phyloP scores from a whole-genome alignment of 2,113 vertebrate species.

The Mugil cephalus region DNA sequence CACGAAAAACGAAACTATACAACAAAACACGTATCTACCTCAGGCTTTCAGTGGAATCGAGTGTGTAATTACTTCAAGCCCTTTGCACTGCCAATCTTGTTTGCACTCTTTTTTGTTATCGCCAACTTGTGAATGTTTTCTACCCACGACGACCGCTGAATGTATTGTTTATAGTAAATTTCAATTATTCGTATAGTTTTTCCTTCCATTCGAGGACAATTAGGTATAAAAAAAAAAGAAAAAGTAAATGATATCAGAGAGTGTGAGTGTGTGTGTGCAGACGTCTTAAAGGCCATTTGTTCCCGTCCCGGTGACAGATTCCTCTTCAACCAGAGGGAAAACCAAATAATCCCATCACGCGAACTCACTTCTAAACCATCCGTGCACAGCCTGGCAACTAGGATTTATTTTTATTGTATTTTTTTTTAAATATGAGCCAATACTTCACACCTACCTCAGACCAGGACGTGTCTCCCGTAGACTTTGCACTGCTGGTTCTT shows the following conservation, averaged over 20 bases:
- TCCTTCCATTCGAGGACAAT: not conserved
- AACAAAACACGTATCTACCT: constrained; percentile 60
- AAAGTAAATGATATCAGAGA: too few species aligned
- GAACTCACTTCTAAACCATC: not conserved
- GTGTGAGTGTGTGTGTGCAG: not conserved
- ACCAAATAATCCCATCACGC: not conserved
- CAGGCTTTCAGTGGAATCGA: constrained; percentile 28
- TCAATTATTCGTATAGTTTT: not conserved
- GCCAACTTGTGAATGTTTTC: constrained; percentile 37
- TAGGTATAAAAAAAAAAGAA: not conserved
- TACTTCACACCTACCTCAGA: constrained; percentile 39
- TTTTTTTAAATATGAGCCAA: not conserved
- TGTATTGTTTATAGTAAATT: constrained; percentile 38
- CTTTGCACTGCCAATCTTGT: constrained; percentile 68
- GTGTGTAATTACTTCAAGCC: constrained; percentile 20
- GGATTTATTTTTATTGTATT: not conserved
- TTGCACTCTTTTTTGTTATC: constrained; percentile 66
- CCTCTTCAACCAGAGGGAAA: not conserved
- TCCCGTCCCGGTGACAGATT: too few species aligned
- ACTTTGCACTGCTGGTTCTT: constrained; percentile 66
- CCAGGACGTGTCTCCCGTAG: constrained; percentile 6
- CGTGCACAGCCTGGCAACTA: not conserved
- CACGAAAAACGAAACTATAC: constrained; percentile 21
- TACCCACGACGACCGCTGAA: constrained; percentile 48
- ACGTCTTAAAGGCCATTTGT: too few species aligned